Base-by-base conservation (phyloP, 2,113 vertebrate species). In the Pimephales promelas region DNA sequence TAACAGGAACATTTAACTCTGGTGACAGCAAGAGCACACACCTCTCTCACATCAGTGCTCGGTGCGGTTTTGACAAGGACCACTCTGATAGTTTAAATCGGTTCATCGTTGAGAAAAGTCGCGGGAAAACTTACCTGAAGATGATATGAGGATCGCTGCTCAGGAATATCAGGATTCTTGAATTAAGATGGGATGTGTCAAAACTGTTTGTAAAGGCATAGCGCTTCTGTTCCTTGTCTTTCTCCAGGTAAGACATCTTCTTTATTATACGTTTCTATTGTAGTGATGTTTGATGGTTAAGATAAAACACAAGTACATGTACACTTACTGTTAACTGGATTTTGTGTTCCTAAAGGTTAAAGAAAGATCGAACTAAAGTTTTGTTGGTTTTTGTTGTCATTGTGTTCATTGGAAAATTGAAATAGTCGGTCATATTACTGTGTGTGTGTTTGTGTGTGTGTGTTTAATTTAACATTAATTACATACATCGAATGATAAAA, bases 171-270 rank as follows among this genome's bases (percentile, higher is more conserved):
- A 79, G 36, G 7, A 28, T 28, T 36, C 20, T 1, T 20, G n/a
- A 31, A 8, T 11, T 22, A 79, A 79, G 45, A 79, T 79, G 78
- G 78, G 77, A 47, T 22, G 14, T 64, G 28, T 47, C n/a, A 64
- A 24, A 79, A 64, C 78, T 5, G 16, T 14, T 0, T 64, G 59
- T 11, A 64, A 49, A n/a, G 40, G 14, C 26, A 31, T 45, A 7
- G 59, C 40, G 43, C 26, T 79, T 49, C 40, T 79, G 59, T 31
- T 79, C 6, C 31, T 11, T 66, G 43, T 79, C 78, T 52, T 66
- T 49, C 26, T 79, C 28, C 59, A 14, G 77, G 77, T 79, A 34
- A 66, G 43, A 40, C 3, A n/a, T 1, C 18, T 11, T 36, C 31
- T 66, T 6, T 70, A n/a, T n/a, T 70, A 40, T n/a, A 68, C 10